These are phyloP conservation scores for Antitype chi DNA, from an alignment of 2,888 invertebrate species.

Conservation along the genomic window DNA sequence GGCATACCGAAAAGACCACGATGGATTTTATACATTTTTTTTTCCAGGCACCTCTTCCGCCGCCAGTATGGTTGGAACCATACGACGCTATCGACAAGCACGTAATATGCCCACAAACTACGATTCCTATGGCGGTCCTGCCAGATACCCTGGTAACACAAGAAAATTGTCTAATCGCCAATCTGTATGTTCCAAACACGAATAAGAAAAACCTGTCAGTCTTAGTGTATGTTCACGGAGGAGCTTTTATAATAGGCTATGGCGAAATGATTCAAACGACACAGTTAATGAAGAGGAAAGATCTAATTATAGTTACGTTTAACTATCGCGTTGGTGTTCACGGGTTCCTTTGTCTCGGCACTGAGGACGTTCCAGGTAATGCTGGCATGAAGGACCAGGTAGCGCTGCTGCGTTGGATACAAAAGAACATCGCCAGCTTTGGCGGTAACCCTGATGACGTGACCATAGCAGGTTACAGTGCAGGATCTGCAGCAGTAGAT, in stretches of 20 bases:
- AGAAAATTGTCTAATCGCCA: conserved; percentile 40
- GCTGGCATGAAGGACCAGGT: conserved; percentile 81
- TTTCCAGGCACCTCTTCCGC: conserved; percentile 73
- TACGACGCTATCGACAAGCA: conserved; percentile 61
- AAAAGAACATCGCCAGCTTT: conserved; percentile 75
- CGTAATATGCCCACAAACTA: conserved; percentile 69
- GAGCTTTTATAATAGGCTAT: conserved; percentile 18
- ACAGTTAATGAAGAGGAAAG: conserved; percentile 37
- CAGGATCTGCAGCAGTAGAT: conserved; percentile 74
- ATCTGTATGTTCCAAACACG: conserved; percentile 37
- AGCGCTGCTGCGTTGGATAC: conserved; percentile 76
- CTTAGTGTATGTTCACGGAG: conserved; percentile 28
- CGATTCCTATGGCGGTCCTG: background rate
- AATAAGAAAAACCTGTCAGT: conserved; percentile 31
- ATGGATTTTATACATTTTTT: too few relatives aligned
- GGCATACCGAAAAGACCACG: too few relatives aligned
- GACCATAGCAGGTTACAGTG: conserved; percentile 74
- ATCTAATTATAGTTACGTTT: conserved; percentile 67
- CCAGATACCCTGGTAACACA: background rate
- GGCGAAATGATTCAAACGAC: conserved; percentile 10
- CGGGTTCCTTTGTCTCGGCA: conserved; percentile 39
- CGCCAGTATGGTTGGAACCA: conserved; percentile 67
- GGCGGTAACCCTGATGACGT: conserved; percentile 79
- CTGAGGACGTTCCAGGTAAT: conserved; percentile 73
- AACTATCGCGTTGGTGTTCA: conserved; percentile 30